These are phyloP conservation scores for Neocrepidodera transversa DNA, from an alignment of 2,888 invertebrate genomes.

Conservation along the genomic window DNA sequence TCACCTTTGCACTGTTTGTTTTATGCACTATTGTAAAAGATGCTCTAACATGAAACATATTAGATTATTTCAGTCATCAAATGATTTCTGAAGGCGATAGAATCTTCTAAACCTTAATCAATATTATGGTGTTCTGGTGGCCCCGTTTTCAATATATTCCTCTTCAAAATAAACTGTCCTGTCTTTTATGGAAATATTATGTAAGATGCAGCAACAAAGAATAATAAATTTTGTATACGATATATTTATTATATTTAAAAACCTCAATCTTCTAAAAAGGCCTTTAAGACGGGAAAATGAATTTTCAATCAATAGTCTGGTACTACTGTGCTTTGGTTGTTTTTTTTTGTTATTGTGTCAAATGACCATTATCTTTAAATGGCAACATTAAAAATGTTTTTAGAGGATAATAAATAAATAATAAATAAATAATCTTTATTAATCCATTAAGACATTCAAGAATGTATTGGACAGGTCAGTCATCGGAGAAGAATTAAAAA, in stretches of 20 bases:
- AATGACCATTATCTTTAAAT: slow-evolving; percentile 10
- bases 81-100: too few species aligned
- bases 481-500: too few species aligned
- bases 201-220: neutral
- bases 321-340: slow-evolving; percentile 2
- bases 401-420: neutral
- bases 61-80: too few species aligned
- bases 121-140: too few species aligned
- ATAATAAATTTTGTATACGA: neutral
- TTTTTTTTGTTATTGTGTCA: slow-evolving; percentile 12
- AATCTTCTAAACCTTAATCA: too few species aligned
- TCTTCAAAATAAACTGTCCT: neutral
- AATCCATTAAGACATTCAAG: too few species aligned
- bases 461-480: too few species aligned
- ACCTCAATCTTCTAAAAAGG: neutral
- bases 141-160: neutral
- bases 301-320: slow-evolving; percentile 12
- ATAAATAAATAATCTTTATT: too few species aligned
- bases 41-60: too few species aligned
- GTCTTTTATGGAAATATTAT: neutral
- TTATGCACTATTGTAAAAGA: too few species aligned
- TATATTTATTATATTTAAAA: neutral
- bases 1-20: too few species aligned
- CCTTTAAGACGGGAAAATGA: slow-evolving; percentile 6
- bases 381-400: neutral